phyloP scores from a whole-genome alignment of 64 coral and sea anemone species.

The Montipora efflorescens region DNA sequence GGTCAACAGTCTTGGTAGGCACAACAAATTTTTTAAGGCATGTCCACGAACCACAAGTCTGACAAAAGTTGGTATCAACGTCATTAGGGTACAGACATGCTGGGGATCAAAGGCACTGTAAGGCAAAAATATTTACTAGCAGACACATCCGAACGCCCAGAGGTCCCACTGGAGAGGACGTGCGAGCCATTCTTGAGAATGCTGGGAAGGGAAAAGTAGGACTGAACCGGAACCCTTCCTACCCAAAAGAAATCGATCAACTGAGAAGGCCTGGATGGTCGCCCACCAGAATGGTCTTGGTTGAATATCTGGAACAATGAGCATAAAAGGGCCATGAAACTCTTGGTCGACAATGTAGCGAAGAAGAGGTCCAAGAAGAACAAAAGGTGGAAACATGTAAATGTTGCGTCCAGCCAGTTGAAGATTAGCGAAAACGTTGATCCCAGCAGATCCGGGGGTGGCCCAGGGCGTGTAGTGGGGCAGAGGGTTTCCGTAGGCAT shows the following conservation, averaged over 20 bases:
- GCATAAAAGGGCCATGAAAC: too few species aligned
- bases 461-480: not conserved
- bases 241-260: not conserved
- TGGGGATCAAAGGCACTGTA: not conserved
- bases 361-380: too few species aligned
- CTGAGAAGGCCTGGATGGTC: too few species aligned
- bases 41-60: slow-evolving; percentile 28
- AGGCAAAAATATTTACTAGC: too few species aligned
- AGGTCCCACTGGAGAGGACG: slow-evolving; percentile 44
- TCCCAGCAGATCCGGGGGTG: slow-evolving; percentile 11
- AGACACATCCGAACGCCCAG: slow-evolving; percentile 33
- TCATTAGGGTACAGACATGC: slow-evolving; percentile 38
- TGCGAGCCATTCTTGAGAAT: not conserved
- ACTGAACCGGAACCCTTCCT: not conserved
- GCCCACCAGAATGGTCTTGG: too few species aligned
- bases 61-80: not conserved
- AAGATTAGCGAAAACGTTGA: not conserved
- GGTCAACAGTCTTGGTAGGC: slow-evolving; percentile 11
- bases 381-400: too few species aligned
- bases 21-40: not conserved
- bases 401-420: too few species aligned
- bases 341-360: slow-evolving; percentile 9
- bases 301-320: too few species aligned
- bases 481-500: not conserved
- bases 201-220: slow-evolving; percentile 11